Base-by-base conservation (phyloP, 1,140 invertebrate species). In the Drosophila erecta region DNA sequence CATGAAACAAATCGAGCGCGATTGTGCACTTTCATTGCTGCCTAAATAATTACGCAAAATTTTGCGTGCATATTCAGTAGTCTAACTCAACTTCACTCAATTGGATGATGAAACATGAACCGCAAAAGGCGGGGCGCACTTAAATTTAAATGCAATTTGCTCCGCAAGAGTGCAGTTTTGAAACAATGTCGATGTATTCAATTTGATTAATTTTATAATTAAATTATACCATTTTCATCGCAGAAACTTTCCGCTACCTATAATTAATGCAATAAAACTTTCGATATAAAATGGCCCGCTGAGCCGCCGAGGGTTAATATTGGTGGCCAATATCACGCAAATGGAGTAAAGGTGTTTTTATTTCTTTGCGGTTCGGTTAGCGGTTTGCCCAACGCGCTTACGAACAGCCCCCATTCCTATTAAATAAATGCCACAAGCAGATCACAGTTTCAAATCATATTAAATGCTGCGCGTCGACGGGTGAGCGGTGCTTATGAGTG, bases 381-480 rank as follows among this genome's bases (percentile, higher is more conserved):
- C 37, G 67, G 53, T 65, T 51, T 54, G 80, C 55, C 84, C 76
- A 76, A 76, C 65, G 72, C 76, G 62, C 62, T 65, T 64, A 57
- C 60, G 66, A 62, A 57, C 69, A 58, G 50, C 47, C 61, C 81
- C 73, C 46, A 33, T 67, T 66, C 47, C 61, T 70, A 81, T 86
- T 87, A 86, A 81, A 86, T 87, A 81, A 86, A 79, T 86, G 81
- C 83, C 83, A 86, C 54, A 56, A 81, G 75, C 83, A 87, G 83
- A 77, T 81, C 78, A 79, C 70, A 75, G 51, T 84, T 84, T 71
- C 83, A 80, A 86, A 81, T 77, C 74, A 85, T 61, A 86, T 81
- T 76, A 76, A 67, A 66, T 33, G 54, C 27, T 22, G 40, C 55
- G 47, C 46, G 22, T 54, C 33, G 15, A 30, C 12, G 22, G 44